Percentiles rank a stretch among this genome's conserved stretches.
These are phyloP conservation scores for Sitta carolinensis DNA, from an alignment of 2,797 vertebrate species.

Conservation along the genomic window DNA sequence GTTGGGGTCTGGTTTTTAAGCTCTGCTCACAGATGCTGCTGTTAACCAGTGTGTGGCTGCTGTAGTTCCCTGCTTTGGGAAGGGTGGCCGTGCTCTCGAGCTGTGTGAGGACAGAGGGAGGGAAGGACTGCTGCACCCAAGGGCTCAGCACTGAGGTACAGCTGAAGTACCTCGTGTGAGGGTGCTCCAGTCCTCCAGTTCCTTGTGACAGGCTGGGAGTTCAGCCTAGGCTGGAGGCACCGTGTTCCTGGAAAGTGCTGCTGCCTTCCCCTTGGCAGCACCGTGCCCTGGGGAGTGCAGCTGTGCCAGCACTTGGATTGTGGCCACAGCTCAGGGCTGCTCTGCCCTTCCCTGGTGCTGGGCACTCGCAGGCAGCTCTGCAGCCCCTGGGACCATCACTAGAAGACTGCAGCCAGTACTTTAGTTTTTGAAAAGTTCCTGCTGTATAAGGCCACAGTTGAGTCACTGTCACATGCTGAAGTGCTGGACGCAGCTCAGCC, in stretches of 20 bases:
- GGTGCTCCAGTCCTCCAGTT: neutral
- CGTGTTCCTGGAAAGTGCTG: neutral
- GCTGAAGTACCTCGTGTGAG: neutral
- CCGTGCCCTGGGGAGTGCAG: neutral
- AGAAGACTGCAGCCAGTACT: neutral
- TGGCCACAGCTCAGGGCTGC: neutral
- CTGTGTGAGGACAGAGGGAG: accelerated
- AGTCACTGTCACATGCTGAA: neutral
- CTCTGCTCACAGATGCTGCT: neutral
- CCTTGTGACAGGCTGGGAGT: neutral
- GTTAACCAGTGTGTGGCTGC: neutral
- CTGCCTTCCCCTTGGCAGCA: neutral
- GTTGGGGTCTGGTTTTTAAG: neutral
- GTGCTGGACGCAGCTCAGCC: neutral
- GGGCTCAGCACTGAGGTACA: neutral
- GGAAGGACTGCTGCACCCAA: neutral
- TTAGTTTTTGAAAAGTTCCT: neutral
- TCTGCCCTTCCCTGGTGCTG: neutral
- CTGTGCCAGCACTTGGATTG: neutral
- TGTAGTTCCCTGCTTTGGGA: neutral
- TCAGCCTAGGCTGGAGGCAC: neutral
- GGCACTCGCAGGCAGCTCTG: neutral
- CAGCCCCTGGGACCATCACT: neutral
- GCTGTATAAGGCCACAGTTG: neutral
- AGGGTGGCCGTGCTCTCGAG: neutral